Base-by-base conservation (phyloP, 2,797 vertebrate genomes). In the Anabacerthia variegaticeps region DNA sequence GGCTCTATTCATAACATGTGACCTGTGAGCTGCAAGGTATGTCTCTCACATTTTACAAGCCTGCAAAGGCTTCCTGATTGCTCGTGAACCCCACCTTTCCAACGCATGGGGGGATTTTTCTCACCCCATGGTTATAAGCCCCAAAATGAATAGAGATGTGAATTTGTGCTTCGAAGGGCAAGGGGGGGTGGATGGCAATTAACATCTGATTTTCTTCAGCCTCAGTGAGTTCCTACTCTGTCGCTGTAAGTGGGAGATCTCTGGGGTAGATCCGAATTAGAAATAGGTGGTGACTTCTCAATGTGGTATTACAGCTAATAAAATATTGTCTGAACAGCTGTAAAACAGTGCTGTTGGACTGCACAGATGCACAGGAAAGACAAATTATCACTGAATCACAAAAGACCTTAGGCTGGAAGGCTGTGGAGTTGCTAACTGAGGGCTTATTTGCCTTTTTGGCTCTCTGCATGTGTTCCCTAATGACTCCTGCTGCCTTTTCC, bases 1-100 rank as follows among this genome's bases (percentile, higher is more conserved):
- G 96, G 92, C 80, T 94, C 55, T 90, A 59, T 93, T 96, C 91
- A 28, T 55, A 95, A 88, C 76, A 52, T 48, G 76, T 19, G 68
- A 92, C 80, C 94, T 48, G 52, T 83, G 75, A 55, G 16, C 74
- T 88, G 76, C 71, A 74, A 77, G 61, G 54, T 63, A 23, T 61
- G 81, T 68, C 65, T 22, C 36, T n/a, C 54, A 46, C 83, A 14
- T 65, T 94, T 95, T 83, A 95, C 75, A 72, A 76, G 55, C 69
- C 58, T 43, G 3, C 81, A 76, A 89, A 81, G 22, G 26, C 55
- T 84, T 91, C 17, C 59, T 52, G 43, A 37, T 62, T 85, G 46
- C 49, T 92, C 51, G 2, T 27, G 43, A 82, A 54, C 80, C 72
- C 30, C 87, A 82, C 81, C 79, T 95, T 92, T 62, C 85, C 79